Conservation (phyloP, 92 coral and sea anemone genomes). For the Umimayanthus chanpuru region DNA sequence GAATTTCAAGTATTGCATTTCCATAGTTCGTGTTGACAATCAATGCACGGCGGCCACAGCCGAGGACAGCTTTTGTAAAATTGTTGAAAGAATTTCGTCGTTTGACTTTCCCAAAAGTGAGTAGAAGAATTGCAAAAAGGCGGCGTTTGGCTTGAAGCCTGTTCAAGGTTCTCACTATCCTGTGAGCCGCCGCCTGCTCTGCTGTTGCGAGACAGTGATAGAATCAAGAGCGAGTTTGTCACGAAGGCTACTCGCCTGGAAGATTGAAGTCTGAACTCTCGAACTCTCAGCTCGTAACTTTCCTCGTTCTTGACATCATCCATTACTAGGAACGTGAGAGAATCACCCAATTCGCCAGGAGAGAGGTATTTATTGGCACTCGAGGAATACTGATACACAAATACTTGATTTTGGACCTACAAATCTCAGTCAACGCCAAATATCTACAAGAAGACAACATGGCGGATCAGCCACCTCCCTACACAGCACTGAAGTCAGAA, state of each 20-base stretch:
- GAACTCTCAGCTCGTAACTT: too few species aligned
- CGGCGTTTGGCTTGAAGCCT: neutral
- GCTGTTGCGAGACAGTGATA: neutral
- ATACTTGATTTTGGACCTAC: neutral
- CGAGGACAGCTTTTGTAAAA: neutral
- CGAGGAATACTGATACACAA: neutral
- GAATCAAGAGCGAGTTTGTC: neutral
- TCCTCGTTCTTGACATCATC: neutral
- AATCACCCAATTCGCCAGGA: neutral
- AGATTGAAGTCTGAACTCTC: too few species aligned
- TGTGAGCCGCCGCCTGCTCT: neutral
- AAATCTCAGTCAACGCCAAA: neutral
- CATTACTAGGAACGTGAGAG: neutral
- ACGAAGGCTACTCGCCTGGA: neutral
- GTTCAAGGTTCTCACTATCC: neutral
- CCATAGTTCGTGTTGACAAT: neutral
- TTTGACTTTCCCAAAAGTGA: neutral
- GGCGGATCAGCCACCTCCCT: constrained; percentile 44
- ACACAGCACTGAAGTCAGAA: neutral
- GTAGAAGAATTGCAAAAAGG: neutral
- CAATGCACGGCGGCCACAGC: neutral
- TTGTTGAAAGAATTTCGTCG: neutral
- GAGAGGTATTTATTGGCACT: neutral
- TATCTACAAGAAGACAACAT: constrained; percentile 23
- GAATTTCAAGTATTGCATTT: neutral